Evolutionary conservation across 1,140 invertebrate species (phyloP), one percentile per base, ranked within the genome.

Genomic region (Aphaenogaster rudis): DNA sequence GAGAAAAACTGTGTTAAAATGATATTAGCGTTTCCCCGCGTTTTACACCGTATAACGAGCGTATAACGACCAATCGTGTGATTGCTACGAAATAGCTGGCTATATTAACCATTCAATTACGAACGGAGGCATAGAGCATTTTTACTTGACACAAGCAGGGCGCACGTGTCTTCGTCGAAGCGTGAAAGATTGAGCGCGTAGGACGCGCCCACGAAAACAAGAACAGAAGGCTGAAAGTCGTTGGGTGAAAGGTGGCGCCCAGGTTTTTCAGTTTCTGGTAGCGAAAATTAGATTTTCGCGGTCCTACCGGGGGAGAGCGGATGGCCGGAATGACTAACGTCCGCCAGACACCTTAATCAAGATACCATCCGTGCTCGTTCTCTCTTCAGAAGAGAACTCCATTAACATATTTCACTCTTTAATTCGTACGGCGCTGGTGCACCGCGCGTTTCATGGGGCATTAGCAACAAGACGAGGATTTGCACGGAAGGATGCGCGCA

Each of bases 361-460:
- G 93, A 94, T 93, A 94, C 91, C 92, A 94, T 92, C 93, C 93
- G 91, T 39, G 84, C 86, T 88, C 86, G 81, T 85, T 88, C 89
- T 92, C 91, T 87, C 81, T 86, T 88, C 72, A 63, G 77, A 84
- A 67, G 82, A 61, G 82, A 92, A 93, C 91, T 93, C 93, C 93
- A 94, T 94, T 94, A 94, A 94, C 93, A 94, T 94, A 94, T 94
- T 94, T 94, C 91, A 94, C 90, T 93, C 91, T 93, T 94, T 93
- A 94, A 94, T 94, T 94, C 91, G 87, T 87, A 86, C 90, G 79
- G 85, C 90, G 92, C 67, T 89, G 91, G 90, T 82, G 88, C 86
- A 87, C 88, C 72, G 88, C 87, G 91, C 89, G 91, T 94, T 94
- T 94, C 93, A 94, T 91, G 93, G 91, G 66, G 88, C 91, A 94